Conservation (phyloP, 2,797 vertebrate genomes). For the Pelodytes ibericus region DNA sequence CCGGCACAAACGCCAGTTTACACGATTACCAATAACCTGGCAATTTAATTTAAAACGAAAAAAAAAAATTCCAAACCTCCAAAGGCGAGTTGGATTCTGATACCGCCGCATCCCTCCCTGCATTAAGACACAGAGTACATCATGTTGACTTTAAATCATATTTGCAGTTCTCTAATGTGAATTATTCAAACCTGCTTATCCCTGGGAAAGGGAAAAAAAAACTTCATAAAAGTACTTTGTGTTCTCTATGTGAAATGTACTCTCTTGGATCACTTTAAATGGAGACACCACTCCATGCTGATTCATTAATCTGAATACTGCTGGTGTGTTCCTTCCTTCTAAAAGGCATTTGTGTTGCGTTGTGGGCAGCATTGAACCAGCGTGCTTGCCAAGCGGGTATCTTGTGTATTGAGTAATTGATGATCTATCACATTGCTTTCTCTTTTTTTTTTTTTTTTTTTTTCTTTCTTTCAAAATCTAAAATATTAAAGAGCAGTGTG, state of each 20-base stretch:
- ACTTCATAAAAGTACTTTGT: constrained; percentile 5
- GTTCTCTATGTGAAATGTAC: constrained; percentile 44
- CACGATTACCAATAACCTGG: no score
- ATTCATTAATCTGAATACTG: constrained; percentile 58
- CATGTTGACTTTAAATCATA: constrained; percentile 52
- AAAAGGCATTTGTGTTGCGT: constrained; percentile 52
- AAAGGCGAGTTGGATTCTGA: no score
- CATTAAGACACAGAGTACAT: constrained; percentile 49
- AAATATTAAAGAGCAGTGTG: constrained; percentile 65
- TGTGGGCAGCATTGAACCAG: constrained; percentile 58
- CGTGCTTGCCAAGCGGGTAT: constrained; percentile 61
- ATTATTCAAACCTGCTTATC: constrained; percentile 58
- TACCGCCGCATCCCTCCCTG: background rate
- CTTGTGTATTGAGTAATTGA: constrained; percentile 60
- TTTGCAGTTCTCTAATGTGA: constrained; percentile 60
- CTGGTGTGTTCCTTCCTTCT: constrained; percentile 52
- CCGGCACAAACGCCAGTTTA: no score
- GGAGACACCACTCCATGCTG: constrained; percentile 60
- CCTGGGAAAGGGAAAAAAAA: constrained; percentile 12
- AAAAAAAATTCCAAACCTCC: no score
- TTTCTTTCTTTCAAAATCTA: constrained; percentile 41
- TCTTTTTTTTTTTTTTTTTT: constrained; percentile 37
- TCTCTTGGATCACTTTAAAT: constrained; percentile 56
- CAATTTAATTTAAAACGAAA: no score
- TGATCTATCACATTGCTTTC: constrained; percentile 58